phyloP scores from a whole-genome alignment of 2,797 vertebrate species.

The Ibycter americanus region DNA sequence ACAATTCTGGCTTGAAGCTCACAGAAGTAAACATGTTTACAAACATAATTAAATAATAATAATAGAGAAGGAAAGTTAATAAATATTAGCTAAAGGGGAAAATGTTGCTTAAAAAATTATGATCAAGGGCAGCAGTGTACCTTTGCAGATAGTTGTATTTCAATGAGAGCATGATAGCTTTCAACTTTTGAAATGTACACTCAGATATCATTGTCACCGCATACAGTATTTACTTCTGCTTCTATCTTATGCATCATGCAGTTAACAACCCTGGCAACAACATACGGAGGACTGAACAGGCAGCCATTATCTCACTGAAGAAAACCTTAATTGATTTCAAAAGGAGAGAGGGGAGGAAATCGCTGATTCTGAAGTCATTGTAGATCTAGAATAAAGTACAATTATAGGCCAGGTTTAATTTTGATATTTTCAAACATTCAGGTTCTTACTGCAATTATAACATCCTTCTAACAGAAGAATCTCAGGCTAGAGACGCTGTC shows the following conservation, averaged over 20 bases:
- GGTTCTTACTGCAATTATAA: background rate
- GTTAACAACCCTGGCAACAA: background rate
- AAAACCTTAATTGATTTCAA: background rate
- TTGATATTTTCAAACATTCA: background rate
- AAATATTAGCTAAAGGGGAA: background rate
- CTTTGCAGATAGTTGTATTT: background rate
- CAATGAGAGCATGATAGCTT: background rate
- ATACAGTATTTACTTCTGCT: background rate
- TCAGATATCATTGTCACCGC: too few species aligned
- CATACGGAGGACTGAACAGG: background rate
- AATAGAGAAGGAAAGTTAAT: background rate
- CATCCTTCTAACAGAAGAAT: background rate
- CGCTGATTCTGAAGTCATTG: background rate
- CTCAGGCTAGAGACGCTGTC: background rate
- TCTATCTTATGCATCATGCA: background rate
- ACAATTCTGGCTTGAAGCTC: background rate
- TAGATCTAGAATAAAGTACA: background rate
- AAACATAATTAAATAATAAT: background rate
- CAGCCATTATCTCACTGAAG: background rate
- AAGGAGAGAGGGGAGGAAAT: accelerated
- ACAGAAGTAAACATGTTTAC: background rate
- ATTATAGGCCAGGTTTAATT: background rate
- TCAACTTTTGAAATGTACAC: background rate
- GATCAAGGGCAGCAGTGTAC: background rate
- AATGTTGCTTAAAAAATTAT: background rate